These are phyloP conservation scores for Pogonocherus hispidulus DNA, from an alignment of 2,888 invertebrate species.

Conservation along the genomic window DNA sequence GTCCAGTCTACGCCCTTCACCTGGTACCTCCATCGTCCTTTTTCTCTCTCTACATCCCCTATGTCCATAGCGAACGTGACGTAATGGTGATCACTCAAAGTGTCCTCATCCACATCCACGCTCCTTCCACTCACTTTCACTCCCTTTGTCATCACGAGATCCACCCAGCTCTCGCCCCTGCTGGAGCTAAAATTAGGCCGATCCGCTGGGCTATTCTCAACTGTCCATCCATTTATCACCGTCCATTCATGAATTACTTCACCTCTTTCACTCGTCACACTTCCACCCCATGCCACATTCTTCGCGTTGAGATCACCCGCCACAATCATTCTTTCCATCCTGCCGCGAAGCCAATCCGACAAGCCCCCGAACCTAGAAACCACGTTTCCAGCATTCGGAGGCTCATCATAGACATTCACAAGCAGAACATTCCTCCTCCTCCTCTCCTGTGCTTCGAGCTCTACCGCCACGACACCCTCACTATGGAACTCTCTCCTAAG, in stretches of 20 bases:
- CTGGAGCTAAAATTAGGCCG: slow-evolving; percentile 34
- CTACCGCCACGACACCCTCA: not conserved
- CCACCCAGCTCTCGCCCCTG: slow-evolving; percentile 15
- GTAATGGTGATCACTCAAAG: not conserved
- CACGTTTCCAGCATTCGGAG: slow-evolving; percentile 19
- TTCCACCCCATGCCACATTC: slow-evolving; percentile 42
- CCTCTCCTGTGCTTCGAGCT: not conserved
- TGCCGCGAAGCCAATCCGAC: no score
- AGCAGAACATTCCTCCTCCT: not conserved
- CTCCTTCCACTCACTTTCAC: not conserved
- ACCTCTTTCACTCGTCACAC: slow-evolving; percentile 35
- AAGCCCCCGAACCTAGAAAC: slow-evolving; percentile 35
- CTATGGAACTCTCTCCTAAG: not conserved
- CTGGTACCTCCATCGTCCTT: not conserved
- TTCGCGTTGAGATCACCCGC: no score
- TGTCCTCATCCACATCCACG: not conserved
- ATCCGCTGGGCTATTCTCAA: slow-evolving; percentile 28
- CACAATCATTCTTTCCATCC: no score
- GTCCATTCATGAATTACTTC: slow-evolving; percentile 24
- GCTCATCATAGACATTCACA: slow-evolving; percentile 29
- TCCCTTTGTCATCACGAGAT: not conserved
- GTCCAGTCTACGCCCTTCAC: not conserved
- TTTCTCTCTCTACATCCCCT: not conserved
- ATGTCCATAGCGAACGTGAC: not conserved
- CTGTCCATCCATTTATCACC: not conserved